Base-by-base conservation (phyloP, 2,888 invertebrate genomes). In the Eupithecia insigniata region DNA sequence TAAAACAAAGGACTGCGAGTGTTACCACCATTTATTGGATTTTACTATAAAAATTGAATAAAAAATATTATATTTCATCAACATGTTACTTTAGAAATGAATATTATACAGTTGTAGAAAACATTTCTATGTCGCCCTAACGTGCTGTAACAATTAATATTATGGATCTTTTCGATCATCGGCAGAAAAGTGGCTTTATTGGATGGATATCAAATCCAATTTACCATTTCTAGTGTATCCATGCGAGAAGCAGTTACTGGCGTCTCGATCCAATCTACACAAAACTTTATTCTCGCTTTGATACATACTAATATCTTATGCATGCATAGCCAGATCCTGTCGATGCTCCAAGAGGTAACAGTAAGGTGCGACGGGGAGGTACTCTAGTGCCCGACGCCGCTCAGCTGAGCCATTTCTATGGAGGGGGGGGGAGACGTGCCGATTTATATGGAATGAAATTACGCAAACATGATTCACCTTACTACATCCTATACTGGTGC, bases 41-140 rank as follows among this genome's bases (percentile, higher is more conserved):
- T 94, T 93, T 93, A 89, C 92, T 94, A 93, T 90, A 93, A 94
- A 94, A 93, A 92, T 93, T 92, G 93, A 93, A 94, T 94, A 94
- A 93, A 94, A 94, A 94, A 94, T 94, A 94, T 93, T 91, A 91
- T 93, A 91, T 93, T 93, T 91, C 89, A 89, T 91, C 92, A 93
- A 92, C 92, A 91, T 89, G 89, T 91, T 91, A 90, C 87, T 92
- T 90, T 91, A 91, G 92, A 92, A 92, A 92, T 90, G 90, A 92
- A 91, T 89, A 92, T 87, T 91, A 91, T 90, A 92, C 92, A 92
- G 90, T 90, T 89, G 89, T 92, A 91, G 90, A 90, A 91, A 90
- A 90, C 86, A 82, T 86, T 85, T 80, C 81, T 78, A 85, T 81
- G 84, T 85, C 84, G 82, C 83, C 84, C 82, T 79, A 77, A 78